phyloP scores from a whole-genome alignment of 2,113 vertebrate species.

The Rallus limicola region DNA sequence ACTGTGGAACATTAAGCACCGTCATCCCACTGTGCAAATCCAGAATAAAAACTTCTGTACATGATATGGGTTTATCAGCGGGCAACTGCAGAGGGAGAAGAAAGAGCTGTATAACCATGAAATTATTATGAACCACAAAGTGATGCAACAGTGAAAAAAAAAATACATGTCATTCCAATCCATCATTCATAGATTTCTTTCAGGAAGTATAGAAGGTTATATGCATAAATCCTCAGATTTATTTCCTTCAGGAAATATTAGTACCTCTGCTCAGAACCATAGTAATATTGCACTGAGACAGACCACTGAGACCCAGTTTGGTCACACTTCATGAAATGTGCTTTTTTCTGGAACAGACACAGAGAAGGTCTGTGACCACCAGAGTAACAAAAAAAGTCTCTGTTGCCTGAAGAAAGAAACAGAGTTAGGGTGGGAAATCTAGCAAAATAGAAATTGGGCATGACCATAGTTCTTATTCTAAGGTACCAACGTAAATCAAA shows the following conservation, averaged over 20 bases:
- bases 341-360: not conserved
- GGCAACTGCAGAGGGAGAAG: not conserved
- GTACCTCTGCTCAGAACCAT: not conserved
- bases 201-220: not conserved
- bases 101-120: not conserved
- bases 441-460: not conserved
- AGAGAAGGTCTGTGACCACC: not conserved
- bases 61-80: not conserved
- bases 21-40: not conserved
- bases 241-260: not conserved
- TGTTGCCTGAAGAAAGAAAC: not conserved
- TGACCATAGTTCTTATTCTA: not conserved
- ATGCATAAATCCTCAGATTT: not conserved
- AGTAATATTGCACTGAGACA: not conserved
- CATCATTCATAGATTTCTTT: not conserved
- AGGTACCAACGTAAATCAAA: not conserved
- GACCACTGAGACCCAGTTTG: not conserved
- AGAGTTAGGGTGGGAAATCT: not conserved
- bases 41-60: not conserved
- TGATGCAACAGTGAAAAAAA: not conserved
- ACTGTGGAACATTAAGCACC: not conserved
- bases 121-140: not conserved
- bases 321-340: not conserved
- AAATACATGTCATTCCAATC: not conserved
- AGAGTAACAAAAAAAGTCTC: not conserved